Evolutionary conservation across 2,888 invertebrate genomes (phyloP), one percentile per base, ranked within the genome.

Genomic region (Drosophila suboccidentalis): DNA sequence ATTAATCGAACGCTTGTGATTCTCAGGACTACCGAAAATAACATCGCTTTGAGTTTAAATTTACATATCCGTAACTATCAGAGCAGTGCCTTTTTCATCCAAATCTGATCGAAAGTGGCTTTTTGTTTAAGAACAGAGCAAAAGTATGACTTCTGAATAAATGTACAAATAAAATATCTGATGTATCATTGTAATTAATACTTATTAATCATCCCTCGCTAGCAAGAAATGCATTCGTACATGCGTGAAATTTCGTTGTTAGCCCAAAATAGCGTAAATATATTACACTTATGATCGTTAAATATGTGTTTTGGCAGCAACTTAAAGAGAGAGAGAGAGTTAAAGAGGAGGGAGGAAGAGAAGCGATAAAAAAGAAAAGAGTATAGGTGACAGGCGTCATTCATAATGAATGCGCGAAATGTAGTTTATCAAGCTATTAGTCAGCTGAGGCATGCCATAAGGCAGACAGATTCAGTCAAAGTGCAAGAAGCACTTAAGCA

Each of bases 391-490:
- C 38, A 71, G 49, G 66, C 57, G 53, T 66, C 82, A 68, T 55
- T 80, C 72, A 78, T 86, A 69, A 85, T 75, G 57, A 72, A 68
- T 78, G 79, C 70, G 84, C 59, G 79, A 74, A 70, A 77, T 75
- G 68, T 68, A 75, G 80, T 87, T 87, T 78, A 87, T 87, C 82
- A 82, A 70, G 85, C 83, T 87, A 84, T 84, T 84, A 84, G 87
- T 75, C 66, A 67, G 69, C 49, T 66, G 65, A 63, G 64, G 39
- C 74, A 62, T 66, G 46, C 44, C 65, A 65, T 49, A 34, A 59
- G 54, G 43, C 41, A 64, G 51, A 22, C 15, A 44, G 53, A 17
- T 60, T 19, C 66, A 77, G 77, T 71, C 80, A 80, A 70, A 70
- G 71, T 82, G 82, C 82, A 71, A 75, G 72, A 68, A 80, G 78